Evolutionary conservation across 2,888 invertebrate species (phyloP).

Genomic region (Euspilapteryx auroguttella): DNA sequence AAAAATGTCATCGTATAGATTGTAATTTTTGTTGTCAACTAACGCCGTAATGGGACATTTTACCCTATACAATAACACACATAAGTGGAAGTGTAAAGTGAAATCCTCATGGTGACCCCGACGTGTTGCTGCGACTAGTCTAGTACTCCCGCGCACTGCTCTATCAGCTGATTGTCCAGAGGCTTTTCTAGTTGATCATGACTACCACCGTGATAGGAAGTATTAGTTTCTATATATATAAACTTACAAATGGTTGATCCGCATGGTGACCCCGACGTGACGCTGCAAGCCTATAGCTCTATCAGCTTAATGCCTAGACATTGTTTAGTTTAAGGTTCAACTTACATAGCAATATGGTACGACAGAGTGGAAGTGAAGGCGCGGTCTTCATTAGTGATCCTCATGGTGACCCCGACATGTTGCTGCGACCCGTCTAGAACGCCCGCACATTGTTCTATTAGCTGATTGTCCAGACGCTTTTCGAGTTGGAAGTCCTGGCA

Average conservation of each 20-base stretch:
- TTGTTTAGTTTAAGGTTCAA: slow-evolving; percentile 8
- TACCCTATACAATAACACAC: no score
- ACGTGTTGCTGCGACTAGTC: slow-evolving; percentile 70
- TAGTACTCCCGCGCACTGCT: slow-evolving; percentile 71
- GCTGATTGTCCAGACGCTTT: slow-evolving; percentile 76
- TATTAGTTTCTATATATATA: no score
- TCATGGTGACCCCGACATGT: slow-evolving; percentile 71
- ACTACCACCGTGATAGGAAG: no score
- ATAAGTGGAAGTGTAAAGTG: no score
- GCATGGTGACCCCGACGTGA: no score
- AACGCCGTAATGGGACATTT: no score
- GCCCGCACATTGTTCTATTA: slow-evolving; percentile 71
- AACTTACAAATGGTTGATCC: no score
- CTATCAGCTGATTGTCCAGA: slow-evolving; percentile 76
- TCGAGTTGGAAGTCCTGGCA: slow-evolving; percentile 82
- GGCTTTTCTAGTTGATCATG: slow-evolving; percentile 84
- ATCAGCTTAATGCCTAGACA: no score
- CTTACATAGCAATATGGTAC: slow-evolving; percentile 92
- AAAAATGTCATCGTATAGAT: no score
- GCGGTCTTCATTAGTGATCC: slow-evolving; percentile 88
- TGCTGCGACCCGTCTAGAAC: slow-evolving; percentile 75
- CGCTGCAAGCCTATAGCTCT: no score
- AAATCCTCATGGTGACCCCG: slow-evolving; percentile 78
- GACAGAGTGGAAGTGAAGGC: slow-evolving; percentile 93
- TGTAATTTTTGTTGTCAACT: no score